phyloP scores from a whole-genome alignment of 2,888 invertebrate genomes.

The Temnothorax rugatulus region DNA sequence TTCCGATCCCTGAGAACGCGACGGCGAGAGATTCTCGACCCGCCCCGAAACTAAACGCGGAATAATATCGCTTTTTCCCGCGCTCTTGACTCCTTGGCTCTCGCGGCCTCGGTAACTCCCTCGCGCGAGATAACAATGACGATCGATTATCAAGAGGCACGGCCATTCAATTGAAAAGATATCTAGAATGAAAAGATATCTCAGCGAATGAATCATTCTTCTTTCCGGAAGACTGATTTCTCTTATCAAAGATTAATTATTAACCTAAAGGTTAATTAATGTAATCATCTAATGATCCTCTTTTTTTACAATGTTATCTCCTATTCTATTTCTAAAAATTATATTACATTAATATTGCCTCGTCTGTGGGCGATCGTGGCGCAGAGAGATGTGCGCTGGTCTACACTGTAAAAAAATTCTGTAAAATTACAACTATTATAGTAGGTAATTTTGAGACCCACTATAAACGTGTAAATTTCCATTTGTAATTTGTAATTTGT shows the following conservation, averaged over 20 bases:
- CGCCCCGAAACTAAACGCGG: constrained; percentile 61
- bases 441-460: no score
- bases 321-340: neutral
- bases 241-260: constrained; percentile 17
- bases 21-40: constrained; percentile 71
- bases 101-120: constrained; percentile 61
- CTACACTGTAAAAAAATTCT: no score
- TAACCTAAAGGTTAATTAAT: neutral
- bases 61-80: constrained; percentile 67
- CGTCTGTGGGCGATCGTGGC: no score
- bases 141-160: constrained; percentile 63
- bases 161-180: constrained; percentile 22
- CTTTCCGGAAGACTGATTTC: neutral
- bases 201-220: constrained; percentile 1
- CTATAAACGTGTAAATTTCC: no score
- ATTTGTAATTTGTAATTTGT: no score
- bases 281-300: neutral
- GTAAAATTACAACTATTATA: no score
- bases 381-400: no score
- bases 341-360: neutral
- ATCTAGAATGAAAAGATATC: neutral
- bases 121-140: constrained; percentile 61
- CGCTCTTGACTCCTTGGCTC: constrained; percentile 44
- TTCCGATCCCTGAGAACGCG: constrained; percentile 70
- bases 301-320: neutral